Evolutionary conservation across 2,888 invertebrate species (phyloP).

Genomic region (Ectemnius lituratus): DNA sequence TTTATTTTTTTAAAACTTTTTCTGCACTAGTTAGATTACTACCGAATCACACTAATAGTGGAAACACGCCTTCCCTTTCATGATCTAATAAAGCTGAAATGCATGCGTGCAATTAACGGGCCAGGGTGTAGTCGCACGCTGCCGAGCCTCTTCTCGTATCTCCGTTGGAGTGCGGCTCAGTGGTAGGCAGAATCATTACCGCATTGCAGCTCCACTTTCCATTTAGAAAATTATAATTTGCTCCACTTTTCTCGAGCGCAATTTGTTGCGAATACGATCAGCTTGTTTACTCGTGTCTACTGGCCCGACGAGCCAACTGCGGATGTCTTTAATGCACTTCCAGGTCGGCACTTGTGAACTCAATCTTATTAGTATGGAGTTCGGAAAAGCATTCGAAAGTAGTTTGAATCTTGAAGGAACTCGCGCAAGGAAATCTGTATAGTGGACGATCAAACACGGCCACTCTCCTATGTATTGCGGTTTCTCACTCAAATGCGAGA

Average conservation of each 20-base stretch:
- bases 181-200: no score
- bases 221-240: slow-evolving; percentile 8
- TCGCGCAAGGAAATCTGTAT: not conserved
- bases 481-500: no score
- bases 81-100: no score
- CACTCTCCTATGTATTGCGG: not conserved
- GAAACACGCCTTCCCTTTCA: no score
- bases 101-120: no score
- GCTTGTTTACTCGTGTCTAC: slow-evolving; percentile 27
- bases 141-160: no score
- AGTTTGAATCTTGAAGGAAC: slow-evolving; percentile 13
- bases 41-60: no score
- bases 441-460: no score
- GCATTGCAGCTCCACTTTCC: not conserved
- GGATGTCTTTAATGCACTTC: slow-evolving; percentile 19
- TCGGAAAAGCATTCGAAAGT: slow-evolving; percentile 1
- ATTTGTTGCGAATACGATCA: slow-evolving; percentile 15
- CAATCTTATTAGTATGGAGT: slow-evolving; percentile 31
- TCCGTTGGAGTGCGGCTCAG: no score
- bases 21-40: no score
- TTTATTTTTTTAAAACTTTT: no score
- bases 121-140: no score
- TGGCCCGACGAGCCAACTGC: not conserved
- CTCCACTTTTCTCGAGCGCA: not conserved
- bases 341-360: slow-evolving; percentile 15